Evolutionary conservation across 2,888 invertebrate species (phyloP), one percentile per base, ranked within the genome.

Genomic region (Hedychridium roseum): DNA sequence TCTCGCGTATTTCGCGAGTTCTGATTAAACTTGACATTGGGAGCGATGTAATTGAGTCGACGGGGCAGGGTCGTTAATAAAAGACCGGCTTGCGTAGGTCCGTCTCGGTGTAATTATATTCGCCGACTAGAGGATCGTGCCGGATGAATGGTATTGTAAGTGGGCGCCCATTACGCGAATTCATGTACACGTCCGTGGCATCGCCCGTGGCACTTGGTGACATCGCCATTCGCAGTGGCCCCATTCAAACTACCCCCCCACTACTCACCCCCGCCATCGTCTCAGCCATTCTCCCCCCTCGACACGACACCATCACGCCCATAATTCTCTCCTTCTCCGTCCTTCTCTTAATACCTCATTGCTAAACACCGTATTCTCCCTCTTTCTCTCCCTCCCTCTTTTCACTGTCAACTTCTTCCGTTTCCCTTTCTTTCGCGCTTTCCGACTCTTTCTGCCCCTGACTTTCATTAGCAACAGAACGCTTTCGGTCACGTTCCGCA

Each of bases 191-290:
- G n/a, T 38, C 42, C 41, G 41, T 47, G 52, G 51, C 51, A 44
- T 50, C 53, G 50, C 51, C 42, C 58, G 65, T 60, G 63, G 61
- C 62, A 59, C 57, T 65, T 64, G 60, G 66, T 65, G 68, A 70
- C 69, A 59, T 66, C 66, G 60, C 68, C 58, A 50, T 61, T 60
- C 57, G 49, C 55, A 20, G 42, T 27, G 43, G 52, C 41, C 51
- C 54, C 56, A 55, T 55, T 54, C 38, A 42, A 42, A 20, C 60
- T 41, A 12, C 20, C 30, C 42, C 39, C 34, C 28, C 31, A 30
- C 35, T 30, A 6, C 17, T 12, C 26, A 26, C 17, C 43, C 34
- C 27, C 26, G 34, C 30, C 17, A 26, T 21, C n/a, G 27, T 38
- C 12, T 17, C 30, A 20, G 23, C 31, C 45, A 34, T 20, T 20